Evolutionary conservation across 1,140 invertebrate species (phyloP).

Genomic region (Drosophila orosa): DNA sequence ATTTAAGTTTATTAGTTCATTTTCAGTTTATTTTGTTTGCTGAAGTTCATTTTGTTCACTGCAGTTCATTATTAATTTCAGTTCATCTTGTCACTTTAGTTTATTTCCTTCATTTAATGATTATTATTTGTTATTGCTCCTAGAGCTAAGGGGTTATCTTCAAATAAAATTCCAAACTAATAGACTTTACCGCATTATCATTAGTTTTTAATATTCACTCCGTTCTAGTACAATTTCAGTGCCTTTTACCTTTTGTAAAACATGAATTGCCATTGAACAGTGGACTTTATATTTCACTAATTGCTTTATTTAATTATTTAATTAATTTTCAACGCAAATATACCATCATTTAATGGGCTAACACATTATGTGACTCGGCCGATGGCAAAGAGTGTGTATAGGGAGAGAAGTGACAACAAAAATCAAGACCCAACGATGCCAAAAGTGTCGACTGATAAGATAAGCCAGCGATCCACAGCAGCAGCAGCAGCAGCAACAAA

Average conservation of each 20-base stretch:
- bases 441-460: slow-evolving; percentile 36
- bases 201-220: not conserved
- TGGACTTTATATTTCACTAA: not conserved
- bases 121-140: not conserved
- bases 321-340: not conserved
- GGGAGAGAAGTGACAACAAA: not conserved
- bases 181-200: not conserved
- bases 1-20: not conserved
- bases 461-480: slow-evolving; percentile 24
- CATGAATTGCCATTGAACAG: not conserved
- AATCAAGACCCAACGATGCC: slow-evolving; percentile 19
- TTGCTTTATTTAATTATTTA: not conserved
- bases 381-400: not conserved
- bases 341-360: not conserved
- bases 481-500: slow-evolving; percentile 1
- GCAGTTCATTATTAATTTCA: not conserved
- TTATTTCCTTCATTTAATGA: not conserved
- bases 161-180: not conserved
- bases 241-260: not conserved
- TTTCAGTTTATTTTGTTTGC: not conserved
- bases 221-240: not conserved
- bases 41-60: not conserved
- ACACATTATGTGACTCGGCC: not conserved
- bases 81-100: not conserved
- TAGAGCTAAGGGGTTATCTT: not conserved